Conservation (phyloP, 2,888 invertebrate species). For the Lordiphosa fenestrarum region DNA sequence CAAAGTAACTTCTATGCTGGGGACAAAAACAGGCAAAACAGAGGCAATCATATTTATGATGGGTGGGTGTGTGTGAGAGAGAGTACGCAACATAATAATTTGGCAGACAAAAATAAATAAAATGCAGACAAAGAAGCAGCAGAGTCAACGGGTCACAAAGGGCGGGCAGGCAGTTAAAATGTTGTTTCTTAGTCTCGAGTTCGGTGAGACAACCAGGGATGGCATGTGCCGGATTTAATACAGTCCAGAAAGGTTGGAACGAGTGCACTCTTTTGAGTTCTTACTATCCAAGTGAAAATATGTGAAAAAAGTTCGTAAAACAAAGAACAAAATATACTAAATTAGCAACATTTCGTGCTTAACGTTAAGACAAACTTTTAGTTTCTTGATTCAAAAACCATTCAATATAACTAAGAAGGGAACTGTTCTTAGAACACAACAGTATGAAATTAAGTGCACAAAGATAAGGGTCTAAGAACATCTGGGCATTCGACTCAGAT, state of each 20-base stretch:
- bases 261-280: too few relatives aligned
- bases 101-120: constrained; percentile 41
- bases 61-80: constrained; percentile 23
- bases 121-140: constrained; percentile 25
- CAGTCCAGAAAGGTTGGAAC: background rate
- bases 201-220: constrained; percentile 3
- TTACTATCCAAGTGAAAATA: too few relatives aligned
- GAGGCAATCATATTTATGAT: constrained; percentile 61
- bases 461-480: too few relatives aligned
- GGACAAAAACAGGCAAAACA: constrained; percentile 13
- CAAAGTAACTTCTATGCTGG: constrained; percentile 50
- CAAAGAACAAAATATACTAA: too few relatives aligned
- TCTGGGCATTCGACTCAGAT: too few relatives aligned
- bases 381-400: too few relatives aligned
- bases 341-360: too few relatives aligned
- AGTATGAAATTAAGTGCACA: too few relatives aligned
- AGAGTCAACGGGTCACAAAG: constrained; percentile 8
- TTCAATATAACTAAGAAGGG: too few relatives aligned
- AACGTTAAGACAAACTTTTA: too few relatives aligned
- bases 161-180: constrained; percentile 20
- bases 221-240: background rate
- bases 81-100: constrained; percentile 32
- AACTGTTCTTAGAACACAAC: too few relatives aligned
- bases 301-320: too few relatives aligned
- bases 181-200: constrained; percentile 1